Base-by-base conservation (phyloP, 2,888 invertebrate species). In the Lathronympha strigana region DNA sequence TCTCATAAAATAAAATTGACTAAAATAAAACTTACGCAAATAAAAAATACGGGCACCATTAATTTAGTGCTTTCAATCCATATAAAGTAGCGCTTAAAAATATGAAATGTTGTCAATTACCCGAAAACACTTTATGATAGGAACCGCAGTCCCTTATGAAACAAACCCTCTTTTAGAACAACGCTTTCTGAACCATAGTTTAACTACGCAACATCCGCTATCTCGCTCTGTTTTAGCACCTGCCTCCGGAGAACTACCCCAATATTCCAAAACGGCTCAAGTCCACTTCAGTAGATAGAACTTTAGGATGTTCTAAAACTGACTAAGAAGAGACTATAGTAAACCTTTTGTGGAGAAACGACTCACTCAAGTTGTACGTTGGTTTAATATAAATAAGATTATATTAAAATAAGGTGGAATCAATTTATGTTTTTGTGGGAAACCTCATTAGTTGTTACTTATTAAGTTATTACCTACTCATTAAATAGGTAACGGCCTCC, bases 161-260 rank as follows among this genome's bases (percentile, higher is more conserved):
- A 17, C 17, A 55, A 43, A 55, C 19, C 55, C 55, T 55, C 3
- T 2, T 28, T 13, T 1, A 28, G 11, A 3, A 15, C 55, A 55
- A 8, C 40, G 8, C 25, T 6, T 8, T 40, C 17, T 17, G 15
- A 17, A 43, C 15, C 38, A 17, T 28, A 55, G 11, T 40, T 43
- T 13, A 55, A 43, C 15, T 17, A 5, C 40, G 25, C 55, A 2
- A 43, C 28, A 55, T 55, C 40, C 55, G 55, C 55, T 28, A 55
- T 55, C 55, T 81, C 78, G 76, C 71, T 75, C 70, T 78, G 77
- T 79, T 79, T 79, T 80, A 78, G 75, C 81, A 79, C 81, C 79
- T 79, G 78, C 74, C 75, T 70, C 77, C 77, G 78, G 76, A 76
- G 73, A 74, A 76, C 72, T 68, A 66, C 68, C 67, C 58, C 63